Conservation (phyloP, 37 sponge, comb jelly and placozoan species). For the Ephydatia muelleri region DNA sequence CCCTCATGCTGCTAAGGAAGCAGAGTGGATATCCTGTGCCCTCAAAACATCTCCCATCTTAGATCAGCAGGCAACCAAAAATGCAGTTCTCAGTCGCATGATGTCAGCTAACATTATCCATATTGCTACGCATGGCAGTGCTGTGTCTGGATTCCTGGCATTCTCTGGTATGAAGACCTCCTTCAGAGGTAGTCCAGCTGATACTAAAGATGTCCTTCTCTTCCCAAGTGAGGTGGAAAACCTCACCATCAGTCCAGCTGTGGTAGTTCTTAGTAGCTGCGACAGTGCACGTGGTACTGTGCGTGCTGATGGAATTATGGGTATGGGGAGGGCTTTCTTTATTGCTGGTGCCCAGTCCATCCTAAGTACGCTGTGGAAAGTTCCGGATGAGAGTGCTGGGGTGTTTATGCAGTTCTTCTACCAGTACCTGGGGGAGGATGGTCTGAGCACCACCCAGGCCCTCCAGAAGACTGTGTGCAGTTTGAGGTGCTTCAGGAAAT, state of each 20-base stretch:
- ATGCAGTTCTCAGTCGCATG: conserved; percentile 40
- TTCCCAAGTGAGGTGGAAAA: conserved; percentile 67
- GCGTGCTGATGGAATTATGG: conserved; percentile 67
- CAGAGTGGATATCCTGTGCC: conserved; percentile 54
- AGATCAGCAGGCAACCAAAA: conserved; percentile 65
- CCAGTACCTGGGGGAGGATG: conserved; percentile 63
- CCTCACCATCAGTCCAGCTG: conserved; percentile 44
- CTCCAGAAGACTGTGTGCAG: conserved; percentile 71
- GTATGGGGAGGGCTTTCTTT: conserved; percentile 75
- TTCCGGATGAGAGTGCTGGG: conserved; percentile 73
- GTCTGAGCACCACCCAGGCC: conserved; percentile 30
- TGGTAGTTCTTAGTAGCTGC: conserved; percentile 80
- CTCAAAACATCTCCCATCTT: conserved; percentile 63
- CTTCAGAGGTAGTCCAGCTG: not conserved
- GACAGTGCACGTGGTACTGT: conserved; percentile 51
- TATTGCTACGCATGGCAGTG: conserved; percentile 76
- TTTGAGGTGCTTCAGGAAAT: conserved; percentile 62
- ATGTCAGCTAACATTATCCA: conserved; percentile 70
- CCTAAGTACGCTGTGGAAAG: conserved; percentile 65
- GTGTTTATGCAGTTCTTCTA: conserved; percentile 83
- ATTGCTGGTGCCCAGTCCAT: conserved; percentile 77
- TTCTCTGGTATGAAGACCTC: conserved; percentile 24
- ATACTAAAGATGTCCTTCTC: conserved; percentile 47
- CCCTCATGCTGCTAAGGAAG: conserved; percentile 68
- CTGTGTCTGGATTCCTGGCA: conserved; percentile 59